Base-by-base conservation (phyloP, 2,888 invertebrate species). In the Ditylenchus weischeri region DNA sequence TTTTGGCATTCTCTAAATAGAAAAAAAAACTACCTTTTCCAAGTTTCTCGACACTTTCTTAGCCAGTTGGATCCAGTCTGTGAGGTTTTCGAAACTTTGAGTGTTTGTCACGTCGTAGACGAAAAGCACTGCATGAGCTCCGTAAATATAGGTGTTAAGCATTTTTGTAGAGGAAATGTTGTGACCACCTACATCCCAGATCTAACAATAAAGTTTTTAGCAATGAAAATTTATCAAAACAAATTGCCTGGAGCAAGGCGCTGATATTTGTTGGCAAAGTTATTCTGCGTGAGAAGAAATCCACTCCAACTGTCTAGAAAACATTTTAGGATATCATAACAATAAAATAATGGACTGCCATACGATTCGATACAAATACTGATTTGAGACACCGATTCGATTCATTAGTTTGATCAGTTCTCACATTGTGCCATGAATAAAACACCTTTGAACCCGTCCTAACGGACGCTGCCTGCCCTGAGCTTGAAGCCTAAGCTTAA, bases 111-210 rank as follows among this genome's bases (percentile, higher is more conserved):
- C 88, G 83, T 92, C 92, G 83, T 91, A 92, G 0, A 91, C 90
- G 72, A 92, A 86, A 64, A 92, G 18, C 21, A 72, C 48, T 11
- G 85, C 86, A 76, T 86, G 83, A 65, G 85, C 83, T 38, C 85
- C 86, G 79, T 83, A 86, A 23, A 87, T 79, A 78, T 87, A 87
- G 76, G 87, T 87, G 75, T 88, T 88, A 57, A 92, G 85, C 91
- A 92, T 91, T 69, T 87, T 86, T 11, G 90, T 90, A 59, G 87
- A 87, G 2, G 66, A 38, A 15, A 90, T 85, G 49, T 90, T 89
- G 72, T 88, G 88, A 23, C 92, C 92, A 57, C 91, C 90, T 65
- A 92, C 88, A 84, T 93, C 92, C 86, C 91, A 91, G 43, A 93
- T 87, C 83, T 90, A n/a, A n/a, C n/a, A n/a, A n/a, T n/a, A n/a